These are phyloP conservation scores for Notechis scutatus DNA, from an alignment of 2,113 vertebrate species.

Conservation along the genomic window DNA sequence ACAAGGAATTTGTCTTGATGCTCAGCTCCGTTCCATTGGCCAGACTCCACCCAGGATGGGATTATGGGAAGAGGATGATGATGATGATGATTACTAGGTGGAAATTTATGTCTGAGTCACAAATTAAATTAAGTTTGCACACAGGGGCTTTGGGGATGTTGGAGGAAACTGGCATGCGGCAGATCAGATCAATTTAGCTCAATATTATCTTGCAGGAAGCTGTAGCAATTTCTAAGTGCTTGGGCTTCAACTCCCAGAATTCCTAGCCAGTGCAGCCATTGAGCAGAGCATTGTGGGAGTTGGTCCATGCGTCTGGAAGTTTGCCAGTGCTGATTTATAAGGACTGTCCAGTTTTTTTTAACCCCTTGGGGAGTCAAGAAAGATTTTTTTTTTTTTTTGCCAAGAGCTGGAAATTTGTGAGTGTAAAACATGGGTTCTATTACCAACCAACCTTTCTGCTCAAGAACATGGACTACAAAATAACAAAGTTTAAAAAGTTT, in stretches of 20 bases:
- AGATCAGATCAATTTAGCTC: background rate
- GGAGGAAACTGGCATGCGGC: background rate
- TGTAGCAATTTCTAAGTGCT: background rate
- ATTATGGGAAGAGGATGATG: too few relatives aligned
- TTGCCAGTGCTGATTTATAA: background rate
- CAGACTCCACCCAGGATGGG: too few relatives aligned
- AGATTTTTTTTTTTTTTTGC: background rate
- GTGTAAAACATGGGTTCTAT: background rate
- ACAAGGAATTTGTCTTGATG: too few relatives aligned
- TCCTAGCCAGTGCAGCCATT: background rate
- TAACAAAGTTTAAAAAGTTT: background rate
- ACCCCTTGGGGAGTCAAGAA: background rate
- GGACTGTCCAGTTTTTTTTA: too few relatives aligned
- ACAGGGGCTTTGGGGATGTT: background rate
- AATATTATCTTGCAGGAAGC: background rate
- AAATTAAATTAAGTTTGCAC: background rate
- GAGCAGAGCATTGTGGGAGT: too few relatives aligned
- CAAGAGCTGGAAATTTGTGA: background rate
- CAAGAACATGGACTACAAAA: background rate
- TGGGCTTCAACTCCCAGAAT: background rate
- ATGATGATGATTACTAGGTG: background rate
- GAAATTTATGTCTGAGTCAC: background rate
- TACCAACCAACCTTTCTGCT: background rate
- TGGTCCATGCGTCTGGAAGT: background rate
- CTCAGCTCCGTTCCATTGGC: too few relatives aligned